Conservation (phyloP, 2,113 vertebrate genomes). For the Acanthisitta chloris region DNA sequence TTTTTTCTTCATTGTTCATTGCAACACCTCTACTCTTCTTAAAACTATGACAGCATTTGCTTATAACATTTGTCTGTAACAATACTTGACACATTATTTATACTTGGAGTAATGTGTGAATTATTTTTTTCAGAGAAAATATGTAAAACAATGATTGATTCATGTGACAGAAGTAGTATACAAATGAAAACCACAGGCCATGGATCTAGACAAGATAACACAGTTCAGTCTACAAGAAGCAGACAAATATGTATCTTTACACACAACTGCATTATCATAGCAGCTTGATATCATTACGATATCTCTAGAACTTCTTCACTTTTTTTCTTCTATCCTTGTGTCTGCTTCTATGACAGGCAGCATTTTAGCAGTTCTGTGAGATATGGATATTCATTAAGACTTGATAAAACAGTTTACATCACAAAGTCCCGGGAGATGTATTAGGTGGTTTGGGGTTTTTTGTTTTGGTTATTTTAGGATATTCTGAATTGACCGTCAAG, state of each 20-base stretch:
- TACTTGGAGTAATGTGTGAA: not conserved
- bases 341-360: not conserved
- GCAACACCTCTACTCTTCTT: not conserved
- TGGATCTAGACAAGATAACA: not conserved
- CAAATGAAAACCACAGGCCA: not conserved
- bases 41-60: not conserved
- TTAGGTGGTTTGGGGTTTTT: accelerated
- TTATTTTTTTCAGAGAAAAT: not conserved
- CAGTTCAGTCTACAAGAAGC: not conserved
- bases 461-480: not conserved
- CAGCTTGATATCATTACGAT: not conserved
- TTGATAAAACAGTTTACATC: not conserved
- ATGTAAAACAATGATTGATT: not conserved
- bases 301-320: not conserved
- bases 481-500: not conserved
- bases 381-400: not conserved
- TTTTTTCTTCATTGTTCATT: not conserved
- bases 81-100: not conserved
- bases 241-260: not conserved
- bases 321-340: not conserved
- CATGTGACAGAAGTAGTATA: not conserved
- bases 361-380: not conserved
- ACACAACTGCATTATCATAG: not conserved
- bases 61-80: not conserved
- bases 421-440: not conserved